Evolutionary conservation across 2,113 vertebrate genomes (phyloP), one percentile per base, ranked within the genome.

Genomic region (Pelecanus crispus): DNA sequence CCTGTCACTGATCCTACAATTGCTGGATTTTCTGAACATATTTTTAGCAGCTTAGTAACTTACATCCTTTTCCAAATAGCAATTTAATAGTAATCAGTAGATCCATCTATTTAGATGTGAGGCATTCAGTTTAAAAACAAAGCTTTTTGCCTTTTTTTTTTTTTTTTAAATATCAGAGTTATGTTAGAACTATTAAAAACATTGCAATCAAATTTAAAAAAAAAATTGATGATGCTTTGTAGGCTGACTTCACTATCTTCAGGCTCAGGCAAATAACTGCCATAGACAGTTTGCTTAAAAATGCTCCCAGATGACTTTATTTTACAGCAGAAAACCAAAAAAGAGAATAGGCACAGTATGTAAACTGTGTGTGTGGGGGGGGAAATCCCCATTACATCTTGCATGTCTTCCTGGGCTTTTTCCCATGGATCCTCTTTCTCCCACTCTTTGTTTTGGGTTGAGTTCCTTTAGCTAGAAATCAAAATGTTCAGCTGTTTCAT

Each of bases 11-110:
- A 96, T 92, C 52, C 55, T 86, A 55, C 67, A 89, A 66, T 90
- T 96, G 36, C 75, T 95, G 74, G 72, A 24, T 91, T 96, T 97
- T 93, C 63, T 81, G 80, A 88, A 72, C 88, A 96, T 96, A 49
- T 96, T 97, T 97, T 94, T 94, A 88, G 94, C 0, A 1, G 61
- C 79, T 90, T 84, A 63, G 38, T 81, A 88, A 50, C 42, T 93
- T 92, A 31, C 8, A 11, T 70, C 31, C 5, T 86, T 32, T 86
- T 86, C 49, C 63, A 84, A 88, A 81, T 3, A 42, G 26, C 83
- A 36, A 70, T 81, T 88, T 92, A 56, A 55, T 49, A 81, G 31
- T 52, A 79, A 84, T 74, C 25, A 71, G 18, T 63, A 73, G 56
- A 61, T 78, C 31, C 3, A 52, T 70, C 20, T 11, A 78, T 70